Evolutionary conservation across 2,113 vertebrate species (phyloP).

Genomic region (Lucifuga dentata): DNA sequence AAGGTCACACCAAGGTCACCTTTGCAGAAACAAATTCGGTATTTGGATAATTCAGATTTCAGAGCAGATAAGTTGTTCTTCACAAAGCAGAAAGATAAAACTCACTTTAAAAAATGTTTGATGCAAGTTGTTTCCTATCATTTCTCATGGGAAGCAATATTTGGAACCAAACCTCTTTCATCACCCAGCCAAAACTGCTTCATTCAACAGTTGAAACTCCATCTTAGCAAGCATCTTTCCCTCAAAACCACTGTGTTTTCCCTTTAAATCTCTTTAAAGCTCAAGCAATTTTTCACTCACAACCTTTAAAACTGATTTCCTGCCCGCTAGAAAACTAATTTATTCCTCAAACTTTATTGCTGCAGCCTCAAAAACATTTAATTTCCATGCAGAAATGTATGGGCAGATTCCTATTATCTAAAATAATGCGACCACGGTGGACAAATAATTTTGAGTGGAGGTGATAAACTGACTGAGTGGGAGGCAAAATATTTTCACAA

Average conservation of each 20-base stretch:
- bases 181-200: constrained; percentile 26
- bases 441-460: constrained; percentile 11
- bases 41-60: background rate
- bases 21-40: too few relatives aligned
- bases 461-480: constrained; percentile 1
- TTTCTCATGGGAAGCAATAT: background rate
- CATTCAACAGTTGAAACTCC: constrained; percentile 26
- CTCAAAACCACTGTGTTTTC: background rate
- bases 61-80: too few relatives aligned
- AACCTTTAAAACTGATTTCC: constrained; percentile 14
- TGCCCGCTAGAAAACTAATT: constrained; percentile 33
- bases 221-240: constrained; percentile 32
- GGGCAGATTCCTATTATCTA: constrained; percentile 22
- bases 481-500: constrained; percentile 1
- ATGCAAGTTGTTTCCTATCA: constrained; percentile 12
- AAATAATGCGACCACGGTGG: constrained; percentile 35
- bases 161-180: constrained; percentile 44
- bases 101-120: background rate
- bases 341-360: constrained; percentile 44
- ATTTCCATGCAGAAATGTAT: constrained; percentile 2
- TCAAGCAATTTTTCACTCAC: too few relatives aligned
- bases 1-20: constrained; percentile 8
- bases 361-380: constrained; percentile 34
- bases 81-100: too few relatives aligned
- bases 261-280: constrained; percentile 5